phyloP scores from a whole-genome alignment of 1,140 invertebrate species.

The Melipona quadrifasciata region DNA sequence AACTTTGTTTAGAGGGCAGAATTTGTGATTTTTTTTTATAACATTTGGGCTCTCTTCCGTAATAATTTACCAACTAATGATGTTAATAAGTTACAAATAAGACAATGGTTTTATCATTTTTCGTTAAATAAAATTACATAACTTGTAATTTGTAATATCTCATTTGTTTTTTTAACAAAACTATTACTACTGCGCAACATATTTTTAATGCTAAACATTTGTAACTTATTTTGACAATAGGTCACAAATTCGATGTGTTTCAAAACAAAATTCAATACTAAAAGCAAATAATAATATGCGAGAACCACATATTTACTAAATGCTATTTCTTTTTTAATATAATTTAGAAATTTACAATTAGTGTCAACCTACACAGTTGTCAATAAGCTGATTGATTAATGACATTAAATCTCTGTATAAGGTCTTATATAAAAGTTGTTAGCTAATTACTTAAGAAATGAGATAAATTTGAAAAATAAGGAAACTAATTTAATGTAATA shows the following conservation, averaged over 20 bases:
- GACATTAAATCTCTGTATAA: not conserved
- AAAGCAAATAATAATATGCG: not conserved
- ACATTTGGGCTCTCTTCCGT: too few relatives aligned
- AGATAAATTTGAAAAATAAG: not conserved
- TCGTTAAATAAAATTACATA: not conserved
- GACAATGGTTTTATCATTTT: not conserved
- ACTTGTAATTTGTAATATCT: not conserved
- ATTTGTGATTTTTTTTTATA: not conserved
- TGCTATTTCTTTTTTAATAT: not conserved
- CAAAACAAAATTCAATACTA: not conserved
- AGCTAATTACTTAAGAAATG: not conserved
- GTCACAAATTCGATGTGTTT: not conserved
- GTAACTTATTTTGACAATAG: not conserved
- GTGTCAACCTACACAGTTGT: not conserved
- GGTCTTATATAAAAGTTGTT: not conserved
- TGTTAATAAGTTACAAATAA: too few relatives aligned
- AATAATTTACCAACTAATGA: too few relatives aligned
- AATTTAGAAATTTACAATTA: conserved; percentile 3
- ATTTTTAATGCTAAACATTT: not conserved
- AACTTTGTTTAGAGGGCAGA: not conserved
- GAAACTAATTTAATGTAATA: not conserved
- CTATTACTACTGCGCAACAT: not conserved
- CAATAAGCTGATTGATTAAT: not conserved
- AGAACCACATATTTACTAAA: not conserved
- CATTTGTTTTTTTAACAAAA: not conserved